Evolutionary conservation across 2,888 invertebrate genomes (phyloP).

Genomic region (Conomelus anceps): DNA sequence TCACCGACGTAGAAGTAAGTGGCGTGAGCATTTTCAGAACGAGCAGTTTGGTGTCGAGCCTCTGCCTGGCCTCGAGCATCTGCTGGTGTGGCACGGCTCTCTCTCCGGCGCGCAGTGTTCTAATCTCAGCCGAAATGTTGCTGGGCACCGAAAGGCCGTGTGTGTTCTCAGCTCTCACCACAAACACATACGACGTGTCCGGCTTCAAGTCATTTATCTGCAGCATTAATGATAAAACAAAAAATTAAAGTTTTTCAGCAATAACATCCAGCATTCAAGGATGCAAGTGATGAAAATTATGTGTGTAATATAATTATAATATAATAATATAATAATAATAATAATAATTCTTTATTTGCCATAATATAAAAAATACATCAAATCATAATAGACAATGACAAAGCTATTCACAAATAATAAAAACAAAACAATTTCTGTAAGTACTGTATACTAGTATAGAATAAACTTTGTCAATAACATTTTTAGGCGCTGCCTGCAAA

Average conservation of each 20-base stretch:
- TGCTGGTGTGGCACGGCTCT: slow-evolving; percentile 56
- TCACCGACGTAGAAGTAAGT: slow-evolving; percentile 66
- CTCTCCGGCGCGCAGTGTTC: slow-evolving; percentile 50
- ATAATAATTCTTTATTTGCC: too few relatives aligned
- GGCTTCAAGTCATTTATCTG: slow-evolving; percentile 60
- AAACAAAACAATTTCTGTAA: too few relatives aligned
- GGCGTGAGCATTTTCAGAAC: slow-evolving; percentile 58
- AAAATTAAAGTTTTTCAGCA: not conserved
- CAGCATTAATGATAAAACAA: not conserved
- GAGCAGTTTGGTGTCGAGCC: slow-evolving; percentile 71
- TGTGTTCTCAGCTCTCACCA: slow-evolving; percentile 73
- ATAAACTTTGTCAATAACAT: too few relatives aligned
- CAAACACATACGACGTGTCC: slow-evolving; percentile 73
- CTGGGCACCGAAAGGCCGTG: slow-evolving; percentile 73
- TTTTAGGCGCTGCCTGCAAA: too few relatives aligned
- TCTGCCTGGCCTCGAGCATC: slow-evolving; percentile 67
- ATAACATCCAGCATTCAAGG: too few relatives aligned
- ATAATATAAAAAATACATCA: too few relatives aligned
- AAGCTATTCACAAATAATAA: too few relatives aligned
- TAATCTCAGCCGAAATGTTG: slow-evolving; percentile 62
- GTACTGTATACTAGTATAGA: too few relatives aligned
- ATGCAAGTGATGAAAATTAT: too few relatives aligned
- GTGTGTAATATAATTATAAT: too few relatives aligned
- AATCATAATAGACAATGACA: too few relatives aligned
- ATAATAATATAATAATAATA: too few relatives aligned